A percentile compares a stretch with the other conserved stretches of the same genome.
phyloP scores from a whole-genome alignment of 2,797 vertebrate genomes.

The Rachycentron canadum region DNA sequence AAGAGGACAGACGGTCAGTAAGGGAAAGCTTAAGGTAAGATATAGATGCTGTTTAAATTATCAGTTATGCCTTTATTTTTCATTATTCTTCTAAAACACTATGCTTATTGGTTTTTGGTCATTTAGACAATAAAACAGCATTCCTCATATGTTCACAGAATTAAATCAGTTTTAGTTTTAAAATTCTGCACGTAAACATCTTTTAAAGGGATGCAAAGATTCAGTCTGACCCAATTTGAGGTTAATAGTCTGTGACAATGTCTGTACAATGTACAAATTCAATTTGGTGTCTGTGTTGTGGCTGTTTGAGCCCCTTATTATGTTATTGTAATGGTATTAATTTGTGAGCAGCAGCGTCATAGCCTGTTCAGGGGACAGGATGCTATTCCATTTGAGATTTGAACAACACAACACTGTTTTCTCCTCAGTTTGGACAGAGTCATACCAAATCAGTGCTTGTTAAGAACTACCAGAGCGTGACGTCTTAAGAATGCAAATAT shows the following conservation, averaged over 20 bases:
- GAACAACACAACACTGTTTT: background rate
- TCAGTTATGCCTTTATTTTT: background rate
- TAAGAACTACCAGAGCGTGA: background rate
- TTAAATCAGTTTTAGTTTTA: background rate
- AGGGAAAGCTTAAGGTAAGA: background rate
- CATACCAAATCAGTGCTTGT: background rate
- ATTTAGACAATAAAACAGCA: background rate
- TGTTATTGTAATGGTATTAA: background rate
- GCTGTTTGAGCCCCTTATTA: background rate
- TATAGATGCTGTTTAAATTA: constrained; percentile 8
- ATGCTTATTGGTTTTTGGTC: background rate
- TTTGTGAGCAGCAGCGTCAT: background rate
- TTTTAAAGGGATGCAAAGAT: background rate
- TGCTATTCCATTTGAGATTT: background rate
- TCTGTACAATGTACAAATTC: background rate
- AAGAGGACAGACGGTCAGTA: constrained; percentile 12
- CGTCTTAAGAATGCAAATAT: background rate
- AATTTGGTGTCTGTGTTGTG: background rate
- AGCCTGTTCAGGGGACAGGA: background rate
- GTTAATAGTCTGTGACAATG: background rate
- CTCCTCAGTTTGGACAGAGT: background rate
- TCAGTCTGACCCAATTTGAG: background rate
- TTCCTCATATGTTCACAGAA: too few species aligned
- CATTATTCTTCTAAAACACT: background rate
- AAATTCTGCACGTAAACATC: background rate